Base-by-base conservation (phyloP, 1,140 invertebrate genomes). In the Dendroctonus valens region DNA sequence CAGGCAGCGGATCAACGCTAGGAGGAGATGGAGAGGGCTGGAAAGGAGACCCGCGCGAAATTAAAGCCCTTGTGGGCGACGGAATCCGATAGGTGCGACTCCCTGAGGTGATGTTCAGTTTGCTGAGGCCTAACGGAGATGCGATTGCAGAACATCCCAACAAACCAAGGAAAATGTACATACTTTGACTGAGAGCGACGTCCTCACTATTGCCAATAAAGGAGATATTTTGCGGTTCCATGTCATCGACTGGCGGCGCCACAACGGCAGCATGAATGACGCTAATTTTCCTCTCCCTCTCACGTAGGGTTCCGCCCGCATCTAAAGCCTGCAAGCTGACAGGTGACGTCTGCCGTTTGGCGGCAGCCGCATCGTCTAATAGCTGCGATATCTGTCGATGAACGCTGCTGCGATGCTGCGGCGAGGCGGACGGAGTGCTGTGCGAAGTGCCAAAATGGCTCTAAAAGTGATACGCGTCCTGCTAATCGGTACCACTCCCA, bases 221-320 rank as follows among this genome's bases (percentile, higher is more conserved):
- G 40, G 92, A 94, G 70, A 94, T 93, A 81, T 91, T 93, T 79
- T 95, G 92, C 7, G 92, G 92, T 74, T 93, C 92, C 90, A 93
- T 92, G 71, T 92, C 90, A 76, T 91, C 90, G 49, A 83, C 84
- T 71, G 88, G 79, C 66, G 89, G 86, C 63, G 85, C 82, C 63
- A 85, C 84, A 55, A 88, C 81, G 8, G 85, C 83, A 8, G 83
- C 82, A 67, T 88, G 86, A 8, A 83, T 79, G 6, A 81, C 74
- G 71, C 79, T 79, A 52, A 68, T 78, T 67, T 81, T 79, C 54
- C 73, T 40, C 38, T 71, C 64, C n/a, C 59, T 8, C 37, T 51
- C 48, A 12, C 44, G 46, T 0, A 40, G 15, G 4, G 15, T 14
- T 14, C 66, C 58, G 39, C 8, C 48, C 46, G 41, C 12, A 50